Evolutionary conservation across 1,140 invertebrate genomes (phyloP), one percentile per base, ranked within the genome.

Genomic region (Mizuhopecten yessoensis): DNA sequence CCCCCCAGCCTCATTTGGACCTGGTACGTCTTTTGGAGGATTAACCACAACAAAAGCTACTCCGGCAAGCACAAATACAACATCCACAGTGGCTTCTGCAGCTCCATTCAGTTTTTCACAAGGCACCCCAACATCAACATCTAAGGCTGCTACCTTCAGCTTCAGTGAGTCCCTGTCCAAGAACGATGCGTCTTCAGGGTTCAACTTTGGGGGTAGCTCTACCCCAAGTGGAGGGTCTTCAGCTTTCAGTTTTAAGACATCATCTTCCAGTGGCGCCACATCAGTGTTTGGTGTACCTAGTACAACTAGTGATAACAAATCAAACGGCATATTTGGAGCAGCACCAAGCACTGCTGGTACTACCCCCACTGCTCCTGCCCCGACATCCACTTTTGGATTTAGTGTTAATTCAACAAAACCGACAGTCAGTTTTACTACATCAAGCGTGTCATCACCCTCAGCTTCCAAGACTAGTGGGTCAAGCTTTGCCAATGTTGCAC

Each of bases 211-310:
- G 33, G 57, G 23, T 11, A 75, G 17, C 11, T 75, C 57, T 75
- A 11, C 57, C 0, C 29, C 57, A 75, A 75, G 57, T 75, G 34
- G 13, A 9, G 39, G 34, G 5, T 88, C 39, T 23, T 13, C 34
- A 42, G 36, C 39, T 45, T 33, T 33, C 29, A 88, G 33, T 39
- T 36, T 45, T 42, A 39, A 49, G 39, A 87, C 88, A 89, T n/a
- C n/a, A n/a, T 11, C 86, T 34, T 42, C 87, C 42, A 33, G 29
- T 91, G 57, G 39, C 89, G 29, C 86, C 23, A 49, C 45, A 23
- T 87, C 90, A 42, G 42, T 39, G 17, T 91, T 90, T 88, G 90
- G 75, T 57, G 88, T 88, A 34, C 89, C 86, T 20, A 87, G 88
- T 89, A 86, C 92, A 89, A 75, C 36, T 3, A 87, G 57, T 75